A percentile compares a stretch with the other conserved stretches of the same genome.
phyloP scores from a whole-genome alignment of 2,888 invertebrate species.

The Drosophila aldrichi region DNA sequence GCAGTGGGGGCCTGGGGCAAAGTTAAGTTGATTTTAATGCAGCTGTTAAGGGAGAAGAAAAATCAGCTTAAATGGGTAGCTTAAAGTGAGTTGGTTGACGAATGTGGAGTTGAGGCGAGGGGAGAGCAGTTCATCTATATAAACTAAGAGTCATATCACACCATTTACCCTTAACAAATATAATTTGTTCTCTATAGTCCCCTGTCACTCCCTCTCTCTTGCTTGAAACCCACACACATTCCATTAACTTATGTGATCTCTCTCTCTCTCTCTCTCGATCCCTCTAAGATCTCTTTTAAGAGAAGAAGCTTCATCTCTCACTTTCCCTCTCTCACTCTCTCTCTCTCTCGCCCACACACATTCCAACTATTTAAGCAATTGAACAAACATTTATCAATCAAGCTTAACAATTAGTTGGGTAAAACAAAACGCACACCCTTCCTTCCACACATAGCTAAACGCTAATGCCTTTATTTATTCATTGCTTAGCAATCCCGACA shows the following conservation, averaged over 20 bases:
- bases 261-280: not conserved
- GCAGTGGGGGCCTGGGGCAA: not conserved
- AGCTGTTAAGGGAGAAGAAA: conserved; percentile 7
- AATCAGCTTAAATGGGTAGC: conserved; percentile 21
- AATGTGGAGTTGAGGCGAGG: not conserved
- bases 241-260: too few species aligned
- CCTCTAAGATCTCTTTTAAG: not conserved
- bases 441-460: not conserved
- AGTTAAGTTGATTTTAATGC: conserved; percentile 31
- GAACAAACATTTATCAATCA: conserved; percentile 42
- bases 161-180: too few species aligned
- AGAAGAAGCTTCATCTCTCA: not conserved
- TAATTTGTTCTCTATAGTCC: too few species aligned
- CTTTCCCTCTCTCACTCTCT: too few species aligned
- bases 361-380: conserved; percentile 12
- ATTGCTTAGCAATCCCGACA: conserved; percentile 34
- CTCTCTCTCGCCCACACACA: conserved; percentile 15
- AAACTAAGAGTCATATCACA: too few species aligned
- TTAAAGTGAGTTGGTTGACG: not conserved
- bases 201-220: not conserved
- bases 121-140: not conserved
- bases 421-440: not conserved
- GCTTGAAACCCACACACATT: not conserved
- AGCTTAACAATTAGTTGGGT: conserved; percentile 37
- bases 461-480: conserved; percentile 37